Conservation (phyloP, 2,888 invertebrate genomes). For the Platycnemis pennipes region DNA sequence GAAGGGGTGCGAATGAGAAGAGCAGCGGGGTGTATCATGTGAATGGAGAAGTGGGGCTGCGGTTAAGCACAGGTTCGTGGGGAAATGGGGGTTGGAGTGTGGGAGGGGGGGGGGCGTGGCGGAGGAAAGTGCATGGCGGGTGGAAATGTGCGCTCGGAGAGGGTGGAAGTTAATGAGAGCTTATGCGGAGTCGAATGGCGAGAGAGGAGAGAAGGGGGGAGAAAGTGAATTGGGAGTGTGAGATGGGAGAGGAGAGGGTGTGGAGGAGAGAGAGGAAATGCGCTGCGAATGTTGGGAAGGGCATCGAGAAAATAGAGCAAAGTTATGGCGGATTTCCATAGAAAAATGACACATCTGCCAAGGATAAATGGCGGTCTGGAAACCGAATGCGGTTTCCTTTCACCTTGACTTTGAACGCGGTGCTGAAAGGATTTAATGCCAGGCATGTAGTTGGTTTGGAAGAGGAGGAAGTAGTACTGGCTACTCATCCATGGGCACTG, state of each 20-base stretch:
- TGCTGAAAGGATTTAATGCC: background rate
- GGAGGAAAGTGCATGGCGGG: slow-evolving; percentile 50
- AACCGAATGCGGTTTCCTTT: slow-evolving; percentile 8
- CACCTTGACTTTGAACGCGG: slow-evolving; percentile 16
- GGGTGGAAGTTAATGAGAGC: slow-evolving; percentile 72
- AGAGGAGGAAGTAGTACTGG: background rate
- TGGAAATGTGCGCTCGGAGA: slow-evolving; percentile 69
- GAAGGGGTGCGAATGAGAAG: background rate
- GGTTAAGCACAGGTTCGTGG: slow-evolving; percentile 52
- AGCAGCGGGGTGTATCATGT: slow-evolving; percentile 67
- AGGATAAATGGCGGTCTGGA: background rate
- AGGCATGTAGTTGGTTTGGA: background rate
- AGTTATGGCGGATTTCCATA: background rate
- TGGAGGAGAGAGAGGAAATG: background rate
- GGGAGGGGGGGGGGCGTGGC: slow-evolving; percentile 64
- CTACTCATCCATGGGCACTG: too few species aligned
- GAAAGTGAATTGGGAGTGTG: background rate
- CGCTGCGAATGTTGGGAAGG: background rate
- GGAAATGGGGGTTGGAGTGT: slow-evolving; percentile 48
- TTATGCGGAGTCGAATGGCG: slow-evolving; percentile 57
- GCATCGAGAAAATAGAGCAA: background rate
- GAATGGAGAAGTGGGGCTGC: slow-evolving; percentile 72
- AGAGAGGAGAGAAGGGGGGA: slow-evolving; percentile 15
- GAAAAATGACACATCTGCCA: background rate
- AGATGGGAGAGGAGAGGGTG: background rate